Conservation (phyloP, 53 echinoderm and acorn worm genomes). For the Mesocentrotus franciscanus region DNA sequence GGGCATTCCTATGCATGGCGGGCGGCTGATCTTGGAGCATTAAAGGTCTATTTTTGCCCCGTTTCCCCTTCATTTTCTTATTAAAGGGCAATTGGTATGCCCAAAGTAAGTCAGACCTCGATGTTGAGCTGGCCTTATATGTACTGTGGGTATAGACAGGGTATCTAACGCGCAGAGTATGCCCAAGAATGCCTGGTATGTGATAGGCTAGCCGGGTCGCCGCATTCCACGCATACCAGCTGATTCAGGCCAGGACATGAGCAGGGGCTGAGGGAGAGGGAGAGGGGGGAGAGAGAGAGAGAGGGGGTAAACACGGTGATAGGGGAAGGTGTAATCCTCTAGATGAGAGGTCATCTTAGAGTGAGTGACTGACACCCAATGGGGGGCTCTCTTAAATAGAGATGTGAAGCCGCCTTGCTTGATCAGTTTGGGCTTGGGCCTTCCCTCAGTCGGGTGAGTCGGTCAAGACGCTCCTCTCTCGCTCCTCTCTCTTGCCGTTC, state of each 20-base stretch:
- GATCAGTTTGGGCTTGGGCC: conserved; percentile 65
- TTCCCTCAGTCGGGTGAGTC: neutral
- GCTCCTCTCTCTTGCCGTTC: neutral
- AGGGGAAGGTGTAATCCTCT: conserved; percentile 12
- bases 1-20: neutral
- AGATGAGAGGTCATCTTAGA: conserved; percentile 31
- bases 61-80: conserved; percentile 35
- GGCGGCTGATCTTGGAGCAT: neutral
- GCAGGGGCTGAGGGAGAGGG: conserved; percentile 16
- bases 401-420: conserved; percentile 28
- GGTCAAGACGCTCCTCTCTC: conserved; percentile 41
- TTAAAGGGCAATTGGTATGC: conserved; percentile 60
- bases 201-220: conserved; percentile 69
- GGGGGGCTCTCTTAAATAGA: conserved; percentile 68
- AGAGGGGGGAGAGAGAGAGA: conserved; percentile 1
- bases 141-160: conserved; percentile 55
- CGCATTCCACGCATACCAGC: conserved; percentile 55
- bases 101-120: conserved; percentile 63
- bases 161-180: conserved; percentile 55
- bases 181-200: conserved; percentile 60
- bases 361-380: conserved; percentile 55
- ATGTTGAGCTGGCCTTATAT: conserved; percentile 61
- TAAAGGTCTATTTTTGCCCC: conserved; percentile 48
- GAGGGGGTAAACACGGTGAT: conserved; percentile 51
- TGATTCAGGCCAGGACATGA: neutral